Evolutionary conservation across 2,113 vertebrate genomes (phyloP).

Genomic region (Ciconia maguari): DNA sequence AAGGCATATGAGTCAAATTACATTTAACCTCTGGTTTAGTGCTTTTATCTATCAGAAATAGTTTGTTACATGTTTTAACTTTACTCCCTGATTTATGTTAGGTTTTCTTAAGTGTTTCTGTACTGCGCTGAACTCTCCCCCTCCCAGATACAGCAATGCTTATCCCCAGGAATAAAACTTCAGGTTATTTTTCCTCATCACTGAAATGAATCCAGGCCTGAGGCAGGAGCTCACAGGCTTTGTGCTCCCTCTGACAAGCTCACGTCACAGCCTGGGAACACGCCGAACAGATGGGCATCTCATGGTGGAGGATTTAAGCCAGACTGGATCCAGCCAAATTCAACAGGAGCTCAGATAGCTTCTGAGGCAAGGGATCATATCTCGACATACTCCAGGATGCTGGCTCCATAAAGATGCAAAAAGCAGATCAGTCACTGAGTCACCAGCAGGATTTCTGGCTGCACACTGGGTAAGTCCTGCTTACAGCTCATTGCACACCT

Average conservation of each 20-base stretch:
- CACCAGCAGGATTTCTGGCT: background rate
- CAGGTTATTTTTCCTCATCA: background rate
- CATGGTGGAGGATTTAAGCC: background rate
- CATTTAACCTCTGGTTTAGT: background rate
- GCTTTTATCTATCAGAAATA: background rate
- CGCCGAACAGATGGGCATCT: accelerated
- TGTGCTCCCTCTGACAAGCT: background rate
- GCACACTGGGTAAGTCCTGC: background rate
- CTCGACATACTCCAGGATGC: background rate
- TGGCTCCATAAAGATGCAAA: background rate
- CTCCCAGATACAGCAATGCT: background rate
- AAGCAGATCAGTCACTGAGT: background rate
- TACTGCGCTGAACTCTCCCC: background rate
- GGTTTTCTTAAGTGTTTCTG: background rate
- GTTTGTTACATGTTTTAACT: background rate
- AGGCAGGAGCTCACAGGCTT: background rate
- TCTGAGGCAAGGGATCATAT: background rate
- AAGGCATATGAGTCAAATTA: background rate
- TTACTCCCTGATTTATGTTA: background rate
- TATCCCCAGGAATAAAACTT: background rate
- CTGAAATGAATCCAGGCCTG: background rate
- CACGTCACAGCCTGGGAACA: accelerated
- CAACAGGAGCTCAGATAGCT: background rate
- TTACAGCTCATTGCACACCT: background rate
- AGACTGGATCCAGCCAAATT: background rate